A percentile compares a stretch with the other conserved stretches of the same genome.
phyloP scores from a whole-genome alignment of 1,140 invertebrate genomes.

The Drosophila carrolli region DNA sequence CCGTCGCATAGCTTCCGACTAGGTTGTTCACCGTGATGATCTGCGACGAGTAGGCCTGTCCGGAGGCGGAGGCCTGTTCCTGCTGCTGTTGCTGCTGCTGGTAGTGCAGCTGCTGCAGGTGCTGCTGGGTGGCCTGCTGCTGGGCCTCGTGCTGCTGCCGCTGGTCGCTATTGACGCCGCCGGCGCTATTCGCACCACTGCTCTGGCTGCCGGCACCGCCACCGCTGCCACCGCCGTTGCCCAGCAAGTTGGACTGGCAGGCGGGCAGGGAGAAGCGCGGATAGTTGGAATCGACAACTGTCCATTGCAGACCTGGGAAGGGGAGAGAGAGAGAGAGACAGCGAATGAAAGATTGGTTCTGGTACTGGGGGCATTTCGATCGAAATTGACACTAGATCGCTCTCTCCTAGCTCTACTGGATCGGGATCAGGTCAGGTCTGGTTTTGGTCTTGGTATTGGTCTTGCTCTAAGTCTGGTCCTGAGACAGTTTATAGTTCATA shows the following conservation, averaged over 20 bases:
- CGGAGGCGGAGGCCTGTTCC: conserved; percentile 63
- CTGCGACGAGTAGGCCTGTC: conserved; percentile 79
- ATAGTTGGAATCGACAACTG: conserved; percentile 89
- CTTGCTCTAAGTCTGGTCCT: not conserved
- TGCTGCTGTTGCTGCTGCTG: conserved; percentile 64
- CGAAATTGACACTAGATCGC: conserved; percentile 58
- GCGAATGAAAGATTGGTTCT: conserved; percentile 78
- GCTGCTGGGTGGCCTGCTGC: conserved; percentile 79
- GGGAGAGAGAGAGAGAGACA: conserved; percentile 84
- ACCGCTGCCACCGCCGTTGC: conserved; percentile 85
- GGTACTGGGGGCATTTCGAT: conserved; percentile 38
- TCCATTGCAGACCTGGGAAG: conserved; percentile 89
- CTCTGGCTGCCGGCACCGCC: conserved; percentile 84
- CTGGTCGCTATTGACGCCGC: conserved; percentile 61
- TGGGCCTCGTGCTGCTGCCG: conserved; percentile 73
- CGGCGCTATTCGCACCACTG: conserved; percentile 58
- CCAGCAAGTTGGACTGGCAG: conserved; percentile 86
- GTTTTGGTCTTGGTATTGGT: conserved; percentile 12
- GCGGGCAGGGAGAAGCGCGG: conserved; percentile 87
- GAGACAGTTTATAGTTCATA: conserved; percentile 37
- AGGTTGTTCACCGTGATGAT: conserved; percentile 84
- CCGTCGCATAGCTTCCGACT: conserved; percentile 79
- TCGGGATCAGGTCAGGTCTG: conserved; percentile 6
- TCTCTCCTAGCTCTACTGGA: conserved; percentile 49
- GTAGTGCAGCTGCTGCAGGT: conserved; percentile 66